phyloP scores from a whole-genome alignment of 2,888 invertebrate genomes.

The Celastrina argiolus region DNA sequence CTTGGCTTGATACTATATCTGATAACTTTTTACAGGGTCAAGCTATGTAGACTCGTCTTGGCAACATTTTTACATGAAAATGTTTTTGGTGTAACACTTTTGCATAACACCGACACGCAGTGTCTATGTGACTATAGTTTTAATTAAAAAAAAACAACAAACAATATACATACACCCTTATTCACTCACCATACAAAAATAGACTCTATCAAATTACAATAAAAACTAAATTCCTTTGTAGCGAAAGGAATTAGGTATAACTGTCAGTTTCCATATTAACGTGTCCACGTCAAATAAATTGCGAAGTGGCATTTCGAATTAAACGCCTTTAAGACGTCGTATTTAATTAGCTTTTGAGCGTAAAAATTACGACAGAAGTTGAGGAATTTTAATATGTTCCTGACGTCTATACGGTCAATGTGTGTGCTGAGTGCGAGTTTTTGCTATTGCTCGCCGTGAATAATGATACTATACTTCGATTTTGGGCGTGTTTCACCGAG shows the following conservation, averaged over 20 bases:
- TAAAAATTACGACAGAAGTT: constrained; percentile 15
- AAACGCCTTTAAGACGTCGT: constrained; percentile 52
- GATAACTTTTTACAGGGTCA: too few species aligned
- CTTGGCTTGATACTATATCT: too few species aligned
- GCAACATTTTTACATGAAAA: too few species aligned
- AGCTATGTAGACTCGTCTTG: too few species aligned
- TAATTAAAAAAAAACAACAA: too few species aligned
- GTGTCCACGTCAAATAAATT: constrained; percentile 52
- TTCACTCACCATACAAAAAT: background rate
- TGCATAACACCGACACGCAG: too few species aligned
- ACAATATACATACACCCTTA: background rate
- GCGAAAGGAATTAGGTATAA: constrained; percentile 2
- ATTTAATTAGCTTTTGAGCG: constrained; percentile 38
- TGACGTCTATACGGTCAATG: constrained; percentile 2
- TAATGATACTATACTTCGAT: too few species aligned
- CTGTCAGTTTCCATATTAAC: constrained; percentile 56
- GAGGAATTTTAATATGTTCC: constrained; percentile 16
- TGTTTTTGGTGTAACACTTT: too few species aligned
- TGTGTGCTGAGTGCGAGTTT: too few species aligned
- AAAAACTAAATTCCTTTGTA: background rate
- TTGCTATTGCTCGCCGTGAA: too few species aligned
- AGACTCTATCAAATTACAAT: background rate
- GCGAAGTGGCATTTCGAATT: constrained; percentile 47
- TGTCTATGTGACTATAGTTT: background rate
- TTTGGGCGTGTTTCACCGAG: too few species aligned